These are phyloP conservation scores for Xyrichtys novacula DNA, from an alignment of 2,797 vertebrate species.

Conservation along the genomic window DNA sequence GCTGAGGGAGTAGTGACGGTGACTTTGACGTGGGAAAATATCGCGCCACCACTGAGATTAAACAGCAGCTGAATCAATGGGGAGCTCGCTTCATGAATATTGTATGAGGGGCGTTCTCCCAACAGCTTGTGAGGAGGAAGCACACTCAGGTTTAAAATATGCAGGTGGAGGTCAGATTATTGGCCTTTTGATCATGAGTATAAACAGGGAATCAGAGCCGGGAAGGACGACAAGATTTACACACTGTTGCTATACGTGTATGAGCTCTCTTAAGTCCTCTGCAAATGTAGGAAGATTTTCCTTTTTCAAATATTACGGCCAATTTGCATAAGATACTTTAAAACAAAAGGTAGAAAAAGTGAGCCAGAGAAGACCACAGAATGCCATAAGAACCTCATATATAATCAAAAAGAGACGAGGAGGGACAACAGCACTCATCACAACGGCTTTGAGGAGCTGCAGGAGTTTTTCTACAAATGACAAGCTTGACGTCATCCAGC, in stretches of 20 bases:
- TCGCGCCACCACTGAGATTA: conserved; percentile 72
- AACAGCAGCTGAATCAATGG: conserved; percentile 74
- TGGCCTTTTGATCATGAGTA: conserved; percentile 49
- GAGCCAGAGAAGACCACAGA: too few relatives aligned
- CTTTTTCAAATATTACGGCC: too few relatives aligned
- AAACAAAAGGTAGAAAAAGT: too few relatives aligned
- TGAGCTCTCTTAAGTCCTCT: not conserved
- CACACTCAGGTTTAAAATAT: conserved; percentile 58
- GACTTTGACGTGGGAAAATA: conserved; percentile 74
- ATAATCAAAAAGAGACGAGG: conserved; percentile 1
- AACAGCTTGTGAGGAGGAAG: conserved; percentile 45
- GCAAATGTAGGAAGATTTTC: too few relatives aligned
- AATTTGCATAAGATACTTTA: too few relatives aligned
- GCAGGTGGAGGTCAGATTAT: conserved; percentile 58
- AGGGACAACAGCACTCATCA: not conserved
- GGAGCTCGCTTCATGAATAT: conserved; percentile 68
- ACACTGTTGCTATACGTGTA: conserved; percentile 16
- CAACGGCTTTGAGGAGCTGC: not conserved
- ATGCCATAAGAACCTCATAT: too few relatives aligned
- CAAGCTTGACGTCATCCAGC: not conserved
- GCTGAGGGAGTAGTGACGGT: conserved; percentile 53
- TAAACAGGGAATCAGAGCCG: conserved; percentile 26
- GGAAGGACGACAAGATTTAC: conserved; percentile 24
- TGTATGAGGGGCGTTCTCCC: conserved; percentile 65
- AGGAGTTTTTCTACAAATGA: not conserved